Conservation (phyloP, 2,797 vertebrate species). For the Galago senegalensis region DNA sequence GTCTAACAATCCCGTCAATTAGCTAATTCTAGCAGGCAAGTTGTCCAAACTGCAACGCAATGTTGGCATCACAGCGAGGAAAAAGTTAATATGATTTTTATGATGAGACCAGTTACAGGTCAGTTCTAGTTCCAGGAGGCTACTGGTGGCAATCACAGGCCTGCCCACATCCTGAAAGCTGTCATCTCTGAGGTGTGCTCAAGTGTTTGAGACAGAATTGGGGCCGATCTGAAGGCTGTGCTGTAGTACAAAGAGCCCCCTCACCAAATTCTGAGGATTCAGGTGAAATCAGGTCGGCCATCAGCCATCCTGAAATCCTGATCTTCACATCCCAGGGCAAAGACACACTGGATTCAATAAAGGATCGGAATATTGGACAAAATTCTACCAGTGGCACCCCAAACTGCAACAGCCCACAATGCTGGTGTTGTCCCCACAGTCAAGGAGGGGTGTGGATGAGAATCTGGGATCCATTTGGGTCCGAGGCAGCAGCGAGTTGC, state of each 20-base stretch:
- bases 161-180: background rate
- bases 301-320: background rate
- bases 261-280: background rate
- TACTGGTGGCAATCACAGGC: too few relatives aligned
- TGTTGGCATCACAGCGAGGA: background rate
- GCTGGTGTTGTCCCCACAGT: background rate
- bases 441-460: too few relatives aligned
- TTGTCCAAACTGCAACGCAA: background rate
- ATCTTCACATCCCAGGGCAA: background rate
- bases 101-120: background rate
- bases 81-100: background rate
- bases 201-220: background rate
- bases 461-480: background rate
- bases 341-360: too few relatives aligned
- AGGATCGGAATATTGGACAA: too few relatives aligned
- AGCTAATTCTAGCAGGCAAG: background rate
- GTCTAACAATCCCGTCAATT: background rate
- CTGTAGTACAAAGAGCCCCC: background rate
- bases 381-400: too few relatives aligned
- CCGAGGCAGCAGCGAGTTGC: background rate
- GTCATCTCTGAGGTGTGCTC: background rate
- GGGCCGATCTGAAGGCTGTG: background rate
- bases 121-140: background rate
- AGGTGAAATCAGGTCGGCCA: background rate
- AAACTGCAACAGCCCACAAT: too few relatives aligned